A percentile compares a stretch with the other conserved stretches of the same genome.
Evolutionary conservation across 2,113 vertebrate species (phyloP).

Genomic region (Edolisoma coerulescens): DNA sequence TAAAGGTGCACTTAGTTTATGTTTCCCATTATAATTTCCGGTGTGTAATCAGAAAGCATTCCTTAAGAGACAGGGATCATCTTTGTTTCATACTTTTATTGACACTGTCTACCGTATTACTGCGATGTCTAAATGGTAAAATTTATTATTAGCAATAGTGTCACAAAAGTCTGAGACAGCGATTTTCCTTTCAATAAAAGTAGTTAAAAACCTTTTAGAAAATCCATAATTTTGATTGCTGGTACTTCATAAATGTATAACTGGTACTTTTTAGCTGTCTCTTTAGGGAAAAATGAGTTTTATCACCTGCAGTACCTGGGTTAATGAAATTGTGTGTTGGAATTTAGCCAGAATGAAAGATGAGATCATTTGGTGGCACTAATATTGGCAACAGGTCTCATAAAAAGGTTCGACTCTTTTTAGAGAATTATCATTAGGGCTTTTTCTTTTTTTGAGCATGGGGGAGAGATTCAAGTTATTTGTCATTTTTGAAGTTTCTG

Average conservation of each 20-base stretch:
- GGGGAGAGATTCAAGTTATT: constrained; percentile 16
- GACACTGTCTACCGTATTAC: constrained; percentile 78
- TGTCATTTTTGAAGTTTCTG: constrained; percentile 65
- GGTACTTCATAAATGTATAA: constrained; percentile 88
- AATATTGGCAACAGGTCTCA: constrained; percentile 81
- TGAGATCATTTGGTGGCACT: constrained; percentile 81
- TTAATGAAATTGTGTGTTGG: constrained; percentile 86
- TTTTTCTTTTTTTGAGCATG: constrained; percentile 34
- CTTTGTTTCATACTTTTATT: constrained; percentile 81
- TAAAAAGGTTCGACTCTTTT: constrained; percentile 72
- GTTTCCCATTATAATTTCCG: constrained; percentile 71
- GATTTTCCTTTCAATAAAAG: constrained; percentile 88
- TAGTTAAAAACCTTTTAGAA: constrained; percentile 89
- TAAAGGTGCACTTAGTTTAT: constrained; percentile 57
- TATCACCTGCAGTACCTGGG: constrained; percentile 87
- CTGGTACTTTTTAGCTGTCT: constrained; percentile 89
- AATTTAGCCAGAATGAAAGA: constrained; percentile 82
- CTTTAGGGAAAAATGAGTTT: constrained; percentile 89
- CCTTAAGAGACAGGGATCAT: constrained; percentile 73
- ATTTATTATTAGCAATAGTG: constrained; percentile 84
- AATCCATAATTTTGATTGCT: constrained; percentile 90
- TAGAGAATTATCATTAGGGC: constrained; percentile 58
- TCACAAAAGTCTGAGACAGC: constrained; percentile 86
- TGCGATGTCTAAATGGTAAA: constrained; percentile 78
- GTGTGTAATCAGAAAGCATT: constrained; percentile 72